Percentiles rank a stretch among this genome's conserved stretches.
phyloP scores from a whole-genome alignment of 2,888 invertebrate species.

The Hedya salicella region DNA sequence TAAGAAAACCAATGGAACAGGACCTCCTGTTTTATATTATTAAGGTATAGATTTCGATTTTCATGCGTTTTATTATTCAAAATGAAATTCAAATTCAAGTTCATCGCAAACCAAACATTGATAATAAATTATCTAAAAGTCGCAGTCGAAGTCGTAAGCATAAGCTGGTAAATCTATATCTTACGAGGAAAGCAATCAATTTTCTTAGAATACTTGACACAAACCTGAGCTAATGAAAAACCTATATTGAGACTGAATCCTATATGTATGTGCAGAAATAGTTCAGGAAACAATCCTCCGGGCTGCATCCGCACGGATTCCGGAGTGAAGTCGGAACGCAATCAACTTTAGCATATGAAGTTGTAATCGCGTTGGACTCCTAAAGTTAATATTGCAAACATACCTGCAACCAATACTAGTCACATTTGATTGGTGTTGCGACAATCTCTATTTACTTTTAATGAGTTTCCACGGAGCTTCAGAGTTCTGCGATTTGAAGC shows the following conservation, averaged over 20 bases:
- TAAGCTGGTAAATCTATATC: too few relatives aligned
- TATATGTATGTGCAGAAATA: conserved; percentile 6
- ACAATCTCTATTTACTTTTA: conserved; percentile 81
- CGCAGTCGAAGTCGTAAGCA: too few relatives aligned
- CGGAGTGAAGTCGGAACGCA: conserved; percentile 4
- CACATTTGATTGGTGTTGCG: conserved; percentile 73
- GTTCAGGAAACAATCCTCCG: conserved; percentile 23
- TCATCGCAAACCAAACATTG: too few relatives aligned
- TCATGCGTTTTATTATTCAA: too few relatives aligned
- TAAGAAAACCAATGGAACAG: too few relatives aligned
- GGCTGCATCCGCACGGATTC: conserved; percentile 2
- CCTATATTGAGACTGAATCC: background rate
- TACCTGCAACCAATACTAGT: conserved; percentile 48
- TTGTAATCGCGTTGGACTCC: conserved; percentile 21
- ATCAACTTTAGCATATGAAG: conserved; percentile 28
- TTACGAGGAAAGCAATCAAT: too few relatives aligned
- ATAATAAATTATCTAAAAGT: too few relatives aligned
- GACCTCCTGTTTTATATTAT: too few relatives aligned
- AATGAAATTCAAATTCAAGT: too few relatives aligned
- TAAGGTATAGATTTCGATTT: too few relatives aligned
- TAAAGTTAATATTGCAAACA: conserved; percentile 41
- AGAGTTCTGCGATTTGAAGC: conserved; percentile 75
- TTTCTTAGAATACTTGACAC: too few relatives aligned
- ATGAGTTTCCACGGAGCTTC: conserved; percentile 75
- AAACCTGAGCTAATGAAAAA: too few relatives aligned